Conservation (phyloP, 2,797 vertebrate genomes). For the Cynopterus sphinx region DNA sequence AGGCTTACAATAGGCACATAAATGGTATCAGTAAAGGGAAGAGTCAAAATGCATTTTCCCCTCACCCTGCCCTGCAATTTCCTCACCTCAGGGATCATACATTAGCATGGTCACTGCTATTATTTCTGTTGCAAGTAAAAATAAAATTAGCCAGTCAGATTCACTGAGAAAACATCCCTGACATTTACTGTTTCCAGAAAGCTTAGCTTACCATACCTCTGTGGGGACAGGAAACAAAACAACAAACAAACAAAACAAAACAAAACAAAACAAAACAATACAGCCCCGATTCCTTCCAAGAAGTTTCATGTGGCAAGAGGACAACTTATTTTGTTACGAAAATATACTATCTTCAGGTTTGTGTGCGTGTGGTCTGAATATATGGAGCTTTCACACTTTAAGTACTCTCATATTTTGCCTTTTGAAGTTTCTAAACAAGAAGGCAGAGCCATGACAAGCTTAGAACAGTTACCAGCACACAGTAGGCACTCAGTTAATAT, state of each 20-base stretch:
- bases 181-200: constrained; percentile 57
- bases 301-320: neutral
- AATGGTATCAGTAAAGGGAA: constrained; percentile 33
- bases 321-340: neutral
- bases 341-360: neutral
- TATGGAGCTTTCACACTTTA: neutral
- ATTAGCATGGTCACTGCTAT: neutral
- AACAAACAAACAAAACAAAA: accelerated
- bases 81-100: constrained; percentile 48
- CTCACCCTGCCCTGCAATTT: constrained; percentile 25
- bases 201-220: neutral
- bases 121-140: constrained; percentile 63
- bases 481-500: neutral
- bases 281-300: neutral
- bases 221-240: accelerated
- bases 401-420: neutral
- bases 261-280: accelerated
- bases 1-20: neutral
- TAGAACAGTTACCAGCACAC: neutral
- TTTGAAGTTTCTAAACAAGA: constrained; percentile 33
- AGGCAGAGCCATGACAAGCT: neutral
- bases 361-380: accelerated
- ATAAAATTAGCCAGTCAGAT: neutral
- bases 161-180: constrained; percentile 57
- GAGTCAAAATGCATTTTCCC: constrained; percentile 36